Conservation (phyloP, 2,113 vertebrate genomes). For the Perca fluviatilis region DNA sequence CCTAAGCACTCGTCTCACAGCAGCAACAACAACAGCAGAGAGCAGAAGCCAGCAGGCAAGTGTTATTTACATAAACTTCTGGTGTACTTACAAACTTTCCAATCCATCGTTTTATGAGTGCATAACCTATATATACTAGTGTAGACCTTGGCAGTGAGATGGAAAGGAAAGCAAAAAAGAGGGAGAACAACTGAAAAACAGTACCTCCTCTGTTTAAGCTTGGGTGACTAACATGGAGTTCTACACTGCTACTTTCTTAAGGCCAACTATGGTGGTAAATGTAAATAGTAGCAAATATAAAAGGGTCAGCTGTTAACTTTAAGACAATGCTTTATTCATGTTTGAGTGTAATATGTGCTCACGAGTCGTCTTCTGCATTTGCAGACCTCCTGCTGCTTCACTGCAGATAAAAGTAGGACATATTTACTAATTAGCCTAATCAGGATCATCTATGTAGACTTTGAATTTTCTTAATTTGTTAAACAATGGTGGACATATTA, state of each 20-base stretch:
- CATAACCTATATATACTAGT: too few relatives aligned
- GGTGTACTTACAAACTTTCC: too few relatives aligned
- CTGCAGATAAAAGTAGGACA: too few relatives aligned
- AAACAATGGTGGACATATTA: neutral
- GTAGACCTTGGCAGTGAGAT: conserved; percentile 16
- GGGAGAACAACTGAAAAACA: conserved; percentile 30
- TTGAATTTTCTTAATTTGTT: neutral
- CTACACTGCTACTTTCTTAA: conserved; percentile 1
- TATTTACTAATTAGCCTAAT: neutral
- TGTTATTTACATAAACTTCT: too few relatives aligned
- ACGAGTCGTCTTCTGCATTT: neutral
- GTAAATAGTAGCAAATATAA: conserved; percentile 2
- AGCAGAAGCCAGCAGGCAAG: too few relatives aligned
- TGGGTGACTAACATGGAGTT: neutral
- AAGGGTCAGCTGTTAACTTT: neutral
- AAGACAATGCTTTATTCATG: conserved; percentile 1
- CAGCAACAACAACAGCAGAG: too few relatives aligned
- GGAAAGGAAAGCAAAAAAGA: conserved; percentile 18
- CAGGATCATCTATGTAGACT: neutral
- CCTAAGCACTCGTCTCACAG: too few relatives aligned
- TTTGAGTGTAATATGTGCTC: neutral
- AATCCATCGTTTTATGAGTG: too few relatives aligned
- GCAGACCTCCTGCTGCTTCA: too few relatives aligned
- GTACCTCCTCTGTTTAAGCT: conserved; percentile 42
- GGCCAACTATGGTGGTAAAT: neutral